These are phyloP conservation scores for Lypha dubia DNA, from an alignment of 2,888 invertebrate genomes.

Conservation along the genomic window DNA sequence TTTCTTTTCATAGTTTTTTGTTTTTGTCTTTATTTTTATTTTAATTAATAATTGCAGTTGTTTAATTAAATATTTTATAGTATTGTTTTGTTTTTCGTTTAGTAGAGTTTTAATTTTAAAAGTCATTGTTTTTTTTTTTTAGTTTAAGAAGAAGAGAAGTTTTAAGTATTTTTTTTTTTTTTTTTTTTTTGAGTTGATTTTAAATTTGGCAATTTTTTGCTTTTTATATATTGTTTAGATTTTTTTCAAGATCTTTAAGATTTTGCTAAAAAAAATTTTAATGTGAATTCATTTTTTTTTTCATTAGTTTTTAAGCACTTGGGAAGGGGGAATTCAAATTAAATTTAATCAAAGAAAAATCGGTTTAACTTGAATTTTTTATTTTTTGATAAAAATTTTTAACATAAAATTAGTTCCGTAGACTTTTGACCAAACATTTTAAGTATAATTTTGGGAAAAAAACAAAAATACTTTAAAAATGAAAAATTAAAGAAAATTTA, in stretches of 20 bases:
- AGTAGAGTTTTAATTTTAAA: conserved; percentile 36
- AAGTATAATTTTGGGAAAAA: too few species aligned
- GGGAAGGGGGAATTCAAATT: conserved; percentile 26
- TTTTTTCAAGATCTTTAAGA: conserved; percentile 18
- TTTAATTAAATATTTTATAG: conserved; percentile 23
- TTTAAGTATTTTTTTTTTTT: conserved; percentile 26
- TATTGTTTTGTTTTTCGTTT: conserved; percentile 26
- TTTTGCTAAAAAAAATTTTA: neutral
- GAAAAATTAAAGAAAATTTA: neutral
- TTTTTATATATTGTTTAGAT: neutral
- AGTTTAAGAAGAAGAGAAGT: conserved; percentile 38
- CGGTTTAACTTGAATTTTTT: neutral
- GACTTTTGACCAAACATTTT: too few species aligned
- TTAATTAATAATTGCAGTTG: conserved; percentile 10
- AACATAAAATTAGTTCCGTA: too few species aligned
- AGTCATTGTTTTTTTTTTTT: conserved; percentile 35
- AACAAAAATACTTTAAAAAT: too few species aligned
- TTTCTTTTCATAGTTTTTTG: conserved; percentile 43
- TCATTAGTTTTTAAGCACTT: conserved; percentile 56
- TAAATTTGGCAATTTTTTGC: conserved; percentile 61
- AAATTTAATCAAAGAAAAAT: neutral
- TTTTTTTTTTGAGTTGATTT: conserved; percentile 10
- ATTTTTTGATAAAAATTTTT: neutral
- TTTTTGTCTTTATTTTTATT: neutral
- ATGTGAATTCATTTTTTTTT: conserved; percentile 14